phyloP scores from a whole-genome alignment of 2,797 vertebrate genomes.

The Spheniscus humboldti region DNA sequence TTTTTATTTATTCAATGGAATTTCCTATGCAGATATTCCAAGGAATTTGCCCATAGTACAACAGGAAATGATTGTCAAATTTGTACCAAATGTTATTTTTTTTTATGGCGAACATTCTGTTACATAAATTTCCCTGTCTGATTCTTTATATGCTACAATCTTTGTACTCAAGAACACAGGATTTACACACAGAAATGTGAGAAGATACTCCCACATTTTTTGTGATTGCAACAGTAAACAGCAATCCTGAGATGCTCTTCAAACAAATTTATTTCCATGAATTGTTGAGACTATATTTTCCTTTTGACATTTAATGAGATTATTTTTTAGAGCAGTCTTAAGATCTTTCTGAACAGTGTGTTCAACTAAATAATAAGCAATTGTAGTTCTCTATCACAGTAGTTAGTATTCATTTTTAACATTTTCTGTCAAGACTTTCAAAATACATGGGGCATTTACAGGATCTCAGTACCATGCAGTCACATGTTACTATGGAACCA shows the following conservation, averaged over 20 bases:
- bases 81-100: background rate
- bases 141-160: background rate
- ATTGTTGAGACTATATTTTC: background rate
- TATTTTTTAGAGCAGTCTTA: background rate
- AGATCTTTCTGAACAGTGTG: background rate
- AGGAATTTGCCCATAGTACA: background rate
- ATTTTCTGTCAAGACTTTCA: background rate
- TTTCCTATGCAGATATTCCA: background rate
- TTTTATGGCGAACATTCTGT: background rate
- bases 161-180: background rate
- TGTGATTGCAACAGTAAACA: background rate
- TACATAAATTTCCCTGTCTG: background rate
- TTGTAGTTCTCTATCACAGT: background rate
- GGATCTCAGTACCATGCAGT: background rate
- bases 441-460: background rate
- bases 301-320: background rate
- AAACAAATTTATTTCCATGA: background rate
- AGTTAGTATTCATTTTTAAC: background rate
- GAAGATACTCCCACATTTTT: background rate
- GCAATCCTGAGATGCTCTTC: background rate
- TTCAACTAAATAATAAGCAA: background rate
- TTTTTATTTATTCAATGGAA: background rate
- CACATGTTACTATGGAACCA: background rate
- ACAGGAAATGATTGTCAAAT: background rate
- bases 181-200: background rate